phyloP scores from a whole-genome alignment of 1,140 invertebrate genomes.

The Steinernema feltiae region DNA sequence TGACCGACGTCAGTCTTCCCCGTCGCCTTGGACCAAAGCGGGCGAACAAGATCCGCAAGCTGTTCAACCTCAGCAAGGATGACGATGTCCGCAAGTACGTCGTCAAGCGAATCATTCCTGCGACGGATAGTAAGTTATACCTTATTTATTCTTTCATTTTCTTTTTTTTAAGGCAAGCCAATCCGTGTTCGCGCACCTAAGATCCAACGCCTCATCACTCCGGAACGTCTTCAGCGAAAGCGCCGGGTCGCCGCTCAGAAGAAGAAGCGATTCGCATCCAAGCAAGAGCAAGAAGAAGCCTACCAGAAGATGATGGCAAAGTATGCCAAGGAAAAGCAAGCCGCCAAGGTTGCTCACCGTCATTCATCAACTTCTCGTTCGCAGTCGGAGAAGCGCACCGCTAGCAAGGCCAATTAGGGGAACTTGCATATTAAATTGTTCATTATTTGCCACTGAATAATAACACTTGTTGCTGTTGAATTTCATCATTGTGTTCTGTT shows the following conservation, averaged over 20 bases:
- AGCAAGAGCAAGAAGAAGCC: slow-evolving; percentile 81
- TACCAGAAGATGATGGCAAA: slow-evolving; percentile 92
- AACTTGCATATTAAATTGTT: no score
- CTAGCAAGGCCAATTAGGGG: no score
- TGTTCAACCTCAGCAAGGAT: slow-evolving; percentile 92
- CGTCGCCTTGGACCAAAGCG: slow-evolving; percentile 93
- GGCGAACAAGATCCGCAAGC: slow-evolving; percentile 91
- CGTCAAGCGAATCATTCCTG: slow-evolving; percentile 78
- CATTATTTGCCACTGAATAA: no score
- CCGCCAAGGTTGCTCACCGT: slow-evolving; percentile 53
- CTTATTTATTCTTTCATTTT: not conserved
- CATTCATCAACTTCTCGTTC: slow-evolving; percentile 47
- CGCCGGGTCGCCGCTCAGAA: slow-evolving; percentile 84
- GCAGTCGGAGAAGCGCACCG: slow-evolving; percentile 14
- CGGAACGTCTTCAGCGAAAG: slow-evolving; percentile 83
- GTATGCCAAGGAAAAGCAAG: slow-evolving; percentile 71
- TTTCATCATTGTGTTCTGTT: no score
- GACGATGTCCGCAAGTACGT: slow-evolving; percentile 97
- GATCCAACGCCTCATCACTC: slow-evolving; percentile 95
- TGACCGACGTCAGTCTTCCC: slow-evolving; percentile 87
- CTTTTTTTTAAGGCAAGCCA: slow-evolving; percentile 61
- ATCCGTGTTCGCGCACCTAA: slow-evolving; percentile 82
- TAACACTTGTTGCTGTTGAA: no score
- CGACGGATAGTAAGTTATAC: slow-evolving; percentile 75
- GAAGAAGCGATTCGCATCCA: slow-evolving; percentile 68